These are phyloP conservation scores for Marmota monax DNA, from an alignment of 2,113 vertebrate species.

Conservation along the genomic window DNA sequence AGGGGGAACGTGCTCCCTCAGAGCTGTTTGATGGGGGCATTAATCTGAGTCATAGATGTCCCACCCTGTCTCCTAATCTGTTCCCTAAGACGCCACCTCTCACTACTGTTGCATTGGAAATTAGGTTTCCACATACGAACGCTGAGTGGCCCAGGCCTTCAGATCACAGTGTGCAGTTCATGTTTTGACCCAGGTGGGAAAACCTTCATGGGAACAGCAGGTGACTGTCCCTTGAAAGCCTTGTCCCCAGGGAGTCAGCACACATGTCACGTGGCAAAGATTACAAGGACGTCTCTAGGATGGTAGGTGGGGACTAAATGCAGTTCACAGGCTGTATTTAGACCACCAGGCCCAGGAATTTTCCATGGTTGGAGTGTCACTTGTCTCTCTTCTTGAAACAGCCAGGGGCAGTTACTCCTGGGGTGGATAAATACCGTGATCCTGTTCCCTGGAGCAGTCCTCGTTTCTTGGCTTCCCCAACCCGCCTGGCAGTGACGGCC, in stretches of 20 bases:
- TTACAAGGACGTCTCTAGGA: background rate
- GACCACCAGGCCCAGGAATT: background rate
- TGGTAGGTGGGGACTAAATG: background rate
- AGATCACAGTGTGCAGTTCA: background rate
- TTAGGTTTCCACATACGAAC: background rate
- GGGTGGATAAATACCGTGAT: slow-evolving; percentile 2
- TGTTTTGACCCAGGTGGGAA: background rate
- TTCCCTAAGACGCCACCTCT: background rate
- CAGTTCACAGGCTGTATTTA: background rate
- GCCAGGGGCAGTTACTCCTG: slow-evolving; percentile 21
- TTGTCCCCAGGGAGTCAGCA: background rate
- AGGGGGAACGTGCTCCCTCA: background rate
- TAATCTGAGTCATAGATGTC: background rate
- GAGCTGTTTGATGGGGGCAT: background rate
- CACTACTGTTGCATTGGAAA: background rate
- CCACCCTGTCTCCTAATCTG: background rate
- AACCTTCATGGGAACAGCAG: background rate
- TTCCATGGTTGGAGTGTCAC: background rate
- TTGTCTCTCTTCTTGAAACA: slow-evolving; percentile 44
- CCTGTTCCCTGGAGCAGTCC: background rate
- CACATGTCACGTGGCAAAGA: background rate
- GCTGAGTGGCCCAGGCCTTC: background rate
- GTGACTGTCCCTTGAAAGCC: background rate
- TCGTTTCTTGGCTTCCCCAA: background rate
- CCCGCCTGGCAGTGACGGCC: no score